Base-by-base conservation (phyloP, 2,113 vertebrate genomes). In the Percopsis transmontana region DNA sequence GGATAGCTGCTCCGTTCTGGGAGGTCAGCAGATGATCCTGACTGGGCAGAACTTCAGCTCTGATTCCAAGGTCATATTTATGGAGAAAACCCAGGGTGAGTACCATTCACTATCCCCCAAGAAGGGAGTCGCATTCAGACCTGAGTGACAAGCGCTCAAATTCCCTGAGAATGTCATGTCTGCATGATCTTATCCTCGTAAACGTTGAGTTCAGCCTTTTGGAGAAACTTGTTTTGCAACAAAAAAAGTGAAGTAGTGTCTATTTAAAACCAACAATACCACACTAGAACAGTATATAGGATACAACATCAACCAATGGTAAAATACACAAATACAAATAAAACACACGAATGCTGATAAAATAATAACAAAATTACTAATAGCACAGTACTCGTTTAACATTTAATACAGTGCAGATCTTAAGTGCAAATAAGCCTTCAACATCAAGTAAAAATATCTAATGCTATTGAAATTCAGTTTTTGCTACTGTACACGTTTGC, bases 21-120 rank as follows among this genome's bases (percentile, higher is more conserved):
- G 97, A 15, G 97, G 97, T 58, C 97, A 99, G 65, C 97, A 98
- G 90, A 98, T 98, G 97, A 98, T 99, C 77, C 93, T 99, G 66
- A 98, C 92, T 0, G 97, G 97, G 18, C 97, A 98, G 69, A 99
- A 99, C 83, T 98, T 99, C 88, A 98, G 96, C 23, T 92, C 96
- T 0, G 97, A 98, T 80, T 98, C 97, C 73, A 99, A 98, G 76
- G 97, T 99, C 48, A 86, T 99, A 55, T 99, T 99, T 47, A 92
- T 92, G 33, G 97, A 98, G 88, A 99, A 99, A 88, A 96, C 93
- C 14, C 92, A 93, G 88, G 96, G 97, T 98, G 88, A 93, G 94
- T 66, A 20, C 18, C 27, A 33, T 52, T 14, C 15, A 16, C 10
- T n/a, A 33, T 55, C 7, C 19, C n/a, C 45, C 15, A 33, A 47